Base-by-base conservation (phyloP, 2,113 vertebrate species). In the Gasterosteus nipponicus region DNA sequence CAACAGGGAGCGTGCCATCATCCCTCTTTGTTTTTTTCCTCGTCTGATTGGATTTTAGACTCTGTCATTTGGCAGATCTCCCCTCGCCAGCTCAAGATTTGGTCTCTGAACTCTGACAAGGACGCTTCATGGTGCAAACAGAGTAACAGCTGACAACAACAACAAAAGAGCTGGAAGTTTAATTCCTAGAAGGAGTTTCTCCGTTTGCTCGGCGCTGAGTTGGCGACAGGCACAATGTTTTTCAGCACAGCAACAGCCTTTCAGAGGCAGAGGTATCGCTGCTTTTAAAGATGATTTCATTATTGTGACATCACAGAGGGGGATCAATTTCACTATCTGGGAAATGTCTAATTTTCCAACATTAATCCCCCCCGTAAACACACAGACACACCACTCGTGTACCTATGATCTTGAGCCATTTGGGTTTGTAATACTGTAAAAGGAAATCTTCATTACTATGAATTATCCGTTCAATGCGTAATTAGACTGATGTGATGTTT, bases 1-100 rank as follows among this genome's bases (percentile, higher is more conserved):
- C 39, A 82, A 74, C 80, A 88, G 86, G 78, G 82, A 76, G 73
- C 51, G 60, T 18, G 8, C 1, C 7, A 86, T 88, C 86, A 81
- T 73, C 87, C 68, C 62, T 73, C 51, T 86, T 81, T 83, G 78
- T 86, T 85, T 26, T 63, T 75, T 49, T 57, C 53, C 46, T 74
- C 42, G 1, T 72, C 82, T 77, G 73, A 88, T 75, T 82, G 80
- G 68, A 86, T 82, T 78, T 73, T 33, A 4, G 68, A 69, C 67
- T 77, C 68, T 19, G 69, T 61, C 64, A 59, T 70, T n/a, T 11
- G 19, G 80, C 26, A 5, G 39, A 49, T 49, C 57, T 70, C 49
- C 68, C 76, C 22, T 26, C 41, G 11, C 8, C 41, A 10, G 9
- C 19, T 2, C 49, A 58, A 66, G 69, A 79, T 75, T 62, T 79